Evolutionary conservation across 2,888 invertebrate species (phyloP).

Genomic region (Oscheius onirici): DNA sequence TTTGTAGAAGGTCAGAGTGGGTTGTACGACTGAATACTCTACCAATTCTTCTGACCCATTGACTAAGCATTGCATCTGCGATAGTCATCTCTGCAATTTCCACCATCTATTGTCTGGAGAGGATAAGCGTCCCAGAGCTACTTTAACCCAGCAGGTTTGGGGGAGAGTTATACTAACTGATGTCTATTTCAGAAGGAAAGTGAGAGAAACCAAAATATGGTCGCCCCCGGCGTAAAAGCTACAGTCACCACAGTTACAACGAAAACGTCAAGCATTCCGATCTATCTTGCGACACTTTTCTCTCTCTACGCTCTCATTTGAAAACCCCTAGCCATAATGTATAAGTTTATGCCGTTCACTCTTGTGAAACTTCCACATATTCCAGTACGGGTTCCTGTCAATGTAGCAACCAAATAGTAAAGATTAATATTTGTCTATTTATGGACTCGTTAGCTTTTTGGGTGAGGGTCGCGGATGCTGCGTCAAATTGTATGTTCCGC

Average conservation of each 20-base stretch:
- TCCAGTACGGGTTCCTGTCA: background rate
- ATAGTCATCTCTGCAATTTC: conserved; percentile 69
- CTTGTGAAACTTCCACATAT: conserved; percentile 17
- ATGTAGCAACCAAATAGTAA: background rate
- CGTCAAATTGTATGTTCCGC: conserved; percentile 23
- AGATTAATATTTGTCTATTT: conserved; percentile 20
- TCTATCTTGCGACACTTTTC: too few species aligned
- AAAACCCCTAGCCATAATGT: background rate
- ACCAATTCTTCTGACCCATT: conserved; percentile 56
- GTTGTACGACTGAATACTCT: conserved; percentile 68
- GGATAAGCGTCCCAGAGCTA: conserved; percentile 48
- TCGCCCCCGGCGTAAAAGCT: background rate
- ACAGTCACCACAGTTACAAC: background rate
- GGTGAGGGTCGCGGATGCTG: background rate
- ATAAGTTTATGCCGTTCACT: background rate
- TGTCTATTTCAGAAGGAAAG: background rate
- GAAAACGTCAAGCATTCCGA: background rate
- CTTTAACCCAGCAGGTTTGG: conserved; percentile 21
- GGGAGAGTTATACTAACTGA: background rate
- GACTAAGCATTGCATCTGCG: conserved; percentile 67
- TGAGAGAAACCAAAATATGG: conserved; percentile 12
- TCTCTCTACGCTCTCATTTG: background rate
- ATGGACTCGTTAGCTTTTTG: conserved; percentile 2
- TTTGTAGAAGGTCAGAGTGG: conserved; percentile 63
- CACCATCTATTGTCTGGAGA: conserved; percentile 59